Base-by-base conservation (phyloP, 1,140 invertebrate species). In the Drosophila parvula region DNA sequence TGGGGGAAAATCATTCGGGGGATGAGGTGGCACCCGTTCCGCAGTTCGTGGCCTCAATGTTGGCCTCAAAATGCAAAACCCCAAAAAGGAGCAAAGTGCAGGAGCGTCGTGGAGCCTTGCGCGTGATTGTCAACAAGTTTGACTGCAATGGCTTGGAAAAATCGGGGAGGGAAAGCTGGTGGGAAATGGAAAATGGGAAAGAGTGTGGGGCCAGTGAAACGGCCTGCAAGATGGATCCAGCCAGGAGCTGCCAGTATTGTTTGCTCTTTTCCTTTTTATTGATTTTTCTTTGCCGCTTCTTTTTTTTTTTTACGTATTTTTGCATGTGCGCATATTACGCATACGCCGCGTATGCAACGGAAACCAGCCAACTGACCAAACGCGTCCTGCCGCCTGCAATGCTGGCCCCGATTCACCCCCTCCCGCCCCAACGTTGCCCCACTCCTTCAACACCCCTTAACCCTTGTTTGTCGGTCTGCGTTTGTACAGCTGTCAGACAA, bases 11-110 rank as follows among this genome's bases (percentile, higher is more conserved):
- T 38, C 38, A 18, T 22, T 32, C 18, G 65, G 61, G 48, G 43
- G 14, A 55, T 43, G 62, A 68, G 68, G 64, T 38, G 51, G 68
- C 64, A 57, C 64, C 68, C 57, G 77, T 59, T 70, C 65, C 73
- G 77, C 80, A 69, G 84, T 85, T 90, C 81, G 88, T 90, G 88
- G 88, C 88, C 88, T 89, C 88, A 90, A 90, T 90, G 88, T 90
- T 90, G 88, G 88, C 88, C 88, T 90, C 88, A 90, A 90, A 90
- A 90, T 91, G 84, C 88, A 90, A 90, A 90, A 83, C 81, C 77
- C 80, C 85, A 81, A 89, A 91, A 90, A 81, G 65, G 77, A 90
- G 80, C 79, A 91, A 84, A 81, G 81, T 80, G 84, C 76, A 85
- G 69, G 67, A 69, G 73, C 28, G 44, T 3, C 16, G 0, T 36